These are phyloP conservation scores for Nomada fabriciana DNA, from an alignment of 2,888 invertebrate genomes.

Conservation along the genomic window DNA sequence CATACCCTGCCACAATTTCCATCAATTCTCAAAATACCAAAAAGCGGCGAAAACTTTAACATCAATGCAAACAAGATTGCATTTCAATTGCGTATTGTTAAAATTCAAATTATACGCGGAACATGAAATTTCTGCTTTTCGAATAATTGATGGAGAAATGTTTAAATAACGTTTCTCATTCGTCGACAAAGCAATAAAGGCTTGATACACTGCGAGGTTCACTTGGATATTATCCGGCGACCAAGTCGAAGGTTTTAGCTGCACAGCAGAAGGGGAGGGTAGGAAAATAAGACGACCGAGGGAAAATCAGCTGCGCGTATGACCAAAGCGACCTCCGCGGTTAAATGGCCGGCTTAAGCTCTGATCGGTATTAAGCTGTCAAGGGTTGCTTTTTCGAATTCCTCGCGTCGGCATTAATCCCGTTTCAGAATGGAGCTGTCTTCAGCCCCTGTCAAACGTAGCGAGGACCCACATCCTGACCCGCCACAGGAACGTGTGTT, in stretches of 20 bases:
- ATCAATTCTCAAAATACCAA: too few relatives aligned
- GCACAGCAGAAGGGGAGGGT: slow-evolving; percentile 5
- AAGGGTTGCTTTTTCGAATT: slow-evolving; percentile 80
- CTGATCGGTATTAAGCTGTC: slow-evolving; percentile 83
- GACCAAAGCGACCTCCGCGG: slow-evolving; percentile 51
- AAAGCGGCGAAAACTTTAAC: too few relatives aligned
- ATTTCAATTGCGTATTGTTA: too few relatives aligned
- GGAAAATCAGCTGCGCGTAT: slow-evolving; percentile 50
- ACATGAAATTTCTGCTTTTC: too few relatives aligned
- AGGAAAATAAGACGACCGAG: slow-evolving; percentile 46
- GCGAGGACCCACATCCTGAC: slow-evolving; percentile 53
- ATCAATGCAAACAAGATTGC: too few relatives aligned
- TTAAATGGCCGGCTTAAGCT: slow-evolving; percentile 80
- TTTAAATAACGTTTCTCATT: background rate
- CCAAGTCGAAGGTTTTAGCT: slow-evolving; percentile 53
- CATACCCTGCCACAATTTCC: too few relatives aligned
- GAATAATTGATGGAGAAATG: background rate
- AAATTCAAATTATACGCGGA: too few relatives aligned
- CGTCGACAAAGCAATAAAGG: background rate
- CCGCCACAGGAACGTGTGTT: slow-evolving; percentile 73
- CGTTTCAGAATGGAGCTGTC: slow-evolving; percentile 77
- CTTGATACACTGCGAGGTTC: background rate
- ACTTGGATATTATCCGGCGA: slow-evolving; percentile 38
- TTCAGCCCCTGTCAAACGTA: slow-evolving; percentile 75
- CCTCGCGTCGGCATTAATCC: slow-evolving; percentile 79